Evolutionary conservation across 1,140 invertebrate species (phyloP).

Genomic region (Aphaenogaster rudis): DNA sequence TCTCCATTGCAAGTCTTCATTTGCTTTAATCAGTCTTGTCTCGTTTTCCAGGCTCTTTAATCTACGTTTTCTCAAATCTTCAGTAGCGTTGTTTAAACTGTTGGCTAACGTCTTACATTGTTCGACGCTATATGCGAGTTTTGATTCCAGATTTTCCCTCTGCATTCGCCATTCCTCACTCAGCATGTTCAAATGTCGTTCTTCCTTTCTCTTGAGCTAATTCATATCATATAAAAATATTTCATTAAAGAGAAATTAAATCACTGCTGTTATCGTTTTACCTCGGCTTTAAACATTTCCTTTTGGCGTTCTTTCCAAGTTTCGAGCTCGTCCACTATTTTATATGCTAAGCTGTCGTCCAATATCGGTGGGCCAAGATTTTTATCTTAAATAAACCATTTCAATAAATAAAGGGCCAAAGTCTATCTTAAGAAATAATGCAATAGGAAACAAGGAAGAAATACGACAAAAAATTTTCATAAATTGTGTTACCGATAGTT

Average conservation of each 20-base stretch:
- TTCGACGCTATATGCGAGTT: conserved; percentile 81
- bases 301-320: conserved; percentile 87
- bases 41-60: conserved; percentile 84
- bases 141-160: conserved; percentile 83
- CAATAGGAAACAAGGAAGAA: neutral
- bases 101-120: conserved; percentile 84
- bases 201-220: conserved; percentile 84
- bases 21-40: conserved; percentile 81
- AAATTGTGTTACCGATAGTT: conserved; percentile 68
- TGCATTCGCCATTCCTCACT: conserved; percentile 85
- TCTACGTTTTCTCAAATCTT: conserved; percentile 82
- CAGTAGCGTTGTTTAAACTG: conserved; percentile 83
- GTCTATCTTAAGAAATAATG: neutral
- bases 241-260: conserved; percentile 9
- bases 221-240: neutral
- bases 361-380: conserved; percentile 85
- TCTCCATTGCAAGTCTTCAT: conserved; percentile 83
- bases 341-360: conserved; percentile 85
- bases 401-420: neutral
- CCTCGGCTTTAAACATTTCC: conserved; percentile 85
- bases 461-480: conserved; percentile 5
- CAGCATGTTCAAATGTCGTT: conserved; percentile 83
- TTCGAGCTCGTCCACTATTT: conserved; percentile 87
- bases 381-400: conserved; percentile 72
- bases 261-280: conserved; percentile 64